phyloP scores from a whole-genome alignment of 2,797 vertebrate genomes.

The Pipistrellus pipistrellus region DNA sequence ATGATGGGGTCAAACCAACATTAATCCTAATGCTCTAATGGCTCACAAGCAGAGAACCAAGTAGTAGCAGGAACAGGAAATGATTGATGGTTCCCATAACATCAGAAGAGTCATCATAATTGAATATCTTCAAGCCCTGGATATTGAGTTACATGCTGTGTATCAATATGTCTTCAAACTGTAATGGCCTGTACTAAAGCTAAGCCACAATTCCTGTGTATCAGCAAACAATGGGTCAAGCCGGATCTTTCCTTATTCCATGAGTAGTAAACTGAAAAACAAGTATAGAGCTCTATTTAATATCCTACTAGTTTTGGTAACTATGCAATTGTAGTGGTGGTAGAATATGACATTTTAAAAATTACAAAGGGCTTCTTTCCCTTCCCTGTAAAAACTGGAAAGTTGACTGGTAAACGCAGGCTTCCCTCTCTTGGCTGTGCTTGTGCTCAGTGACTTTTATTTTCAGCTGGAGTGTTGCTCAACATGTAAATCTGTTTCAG shows the following conservation, averaged over 20 bases:
- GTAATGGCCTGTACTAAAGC: background rate
- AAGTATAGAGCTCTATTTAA: slow-evolving; percentile 37
- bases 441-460: background rate
- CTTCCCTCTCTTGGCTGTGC: background rate
- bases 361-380: background rate
- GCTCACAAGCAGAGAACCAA: slow-evolving; percentile 21
- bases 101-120: background rate
- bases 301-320: background rate
- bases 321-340: background rate
- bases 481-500: slow-evolving; percentile 46
- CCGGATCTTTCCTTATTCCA: background rate
- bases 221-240: background rate
- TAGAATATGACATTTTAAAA: background rate
- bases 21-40: background rate
- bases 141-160: background rate
- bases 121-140: background rate
- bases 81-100: slow-evolving; percentile 14
- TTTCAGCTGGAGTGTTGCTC: slow-evolving; percentile 51
- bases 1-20: background rate
- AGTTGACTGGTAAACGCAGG: background rate
- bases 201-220: background rate
- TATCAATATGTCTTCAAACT: background rate
- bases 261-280: slow-evolving; percentile 42
- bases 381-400: background rate
- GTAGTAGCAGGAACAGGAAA: background rate